Evolutionary conservation across 2,797 vertebrate genomes (phyloP), one percentile per base, ranked within the genome.

Genomic region (Choloepus didactylus): DNA sequence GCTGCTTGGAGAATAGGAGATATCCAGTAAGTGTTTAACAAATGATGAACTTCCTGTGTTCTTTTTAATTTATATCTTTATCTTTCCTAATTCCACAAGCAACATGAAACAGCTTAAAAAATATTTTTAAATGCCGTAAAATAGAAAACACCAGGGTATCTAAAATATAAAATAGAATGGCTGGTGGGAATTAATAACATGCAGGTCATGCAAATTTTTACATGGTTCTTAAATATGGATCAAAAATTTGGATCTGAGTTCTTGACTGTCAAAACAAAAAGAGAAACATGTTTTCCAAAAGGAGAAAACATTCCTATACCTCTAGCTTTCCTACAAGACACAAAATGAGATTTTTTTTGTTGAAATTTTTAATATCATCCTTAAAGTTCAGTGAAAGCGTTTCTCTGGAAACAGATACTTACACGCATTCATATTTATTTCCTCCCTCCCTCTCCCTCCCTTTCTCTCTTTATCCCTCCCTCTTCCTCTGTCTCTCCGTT

Each of bases 51-150:
- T 80, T 79, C 73, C 27, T 51, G 84, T 81, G n/a, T 93, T 92
- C 23, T 44, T 25, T 87, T 75, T 64, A 86, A 79, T 87, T 94
- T 19, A 0, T 72, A 69, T 73, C 92, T 95, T 87, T 84, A 80
- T 62, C 25, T 15, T 9, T 83, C 16, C 29, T 80, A 60, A 87
- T 90, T 76, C 46, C 51, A 93, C 23, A 94, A n/a, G 56, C 69
- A 92, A 51, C 92, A 87, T 93, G 88, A 92, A 76, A 38, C 87
- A 70, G 41, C n/a, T 93, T 92, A 62, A 92, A 82, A 91, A 94
- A 44, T 90, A 81, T 72, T 70, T 92, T 38, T 44, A 46, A 80
- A 64, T 83, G 6, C 80, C 44, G 84, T 76, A 94, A 89, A 89
- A 21, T 75, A 66, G 88, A 90, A 87, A 91, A 86, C 54, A 75